Conservation (phyloP, 1,140 invertebrate genomes). For the Ganaspis sp. region DNA sequence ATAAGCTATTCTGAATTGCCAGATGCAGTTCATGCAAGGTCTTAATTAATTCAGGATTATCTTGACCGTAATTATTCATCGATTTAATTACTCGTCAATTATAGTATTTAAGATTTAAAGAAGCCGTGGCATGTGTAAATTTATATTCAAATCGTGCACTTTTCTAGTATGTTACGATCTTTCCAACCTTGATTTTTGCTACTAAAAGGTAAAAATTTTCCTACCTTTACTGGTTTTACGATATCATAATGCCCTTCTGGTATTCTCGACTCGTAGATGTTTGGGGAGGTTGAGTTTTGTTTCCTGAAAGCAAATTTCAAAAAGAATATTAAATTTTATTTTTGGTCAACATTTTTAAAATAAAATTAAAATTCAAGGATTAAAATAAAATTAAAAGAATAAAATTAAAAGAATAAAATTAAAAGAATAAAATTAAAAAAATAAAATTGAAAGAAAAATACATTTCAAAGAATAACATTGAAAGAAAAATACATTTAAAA, state of each 20-base stretch:
- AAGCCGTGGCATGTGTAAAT: background rate
- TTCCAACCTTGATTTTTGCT: background rate
- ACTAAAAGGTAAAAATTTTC: conserved; percentile 45
- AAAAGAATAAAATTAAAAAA: background rate
- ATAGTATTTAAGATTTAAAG: background rate
- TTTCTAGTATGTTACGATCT: background rate
- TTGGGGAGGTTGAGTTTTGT: conserved; percentile 68
- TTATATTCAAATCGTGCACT: conserved; percentile 3
- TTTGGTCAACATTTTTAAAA: too few species aligned
- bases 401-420: too few species aligned
- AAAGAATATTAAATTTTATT: background rate
- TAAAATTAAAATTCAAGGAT: too few species aligned
- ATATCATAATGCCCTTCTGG: conserved; percentile 75
- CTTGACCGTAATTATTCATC: conserved; percentile 4
- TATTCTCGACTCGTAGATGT: conserved; percentile 68
- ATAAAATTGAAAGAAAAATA: too few species aligned
- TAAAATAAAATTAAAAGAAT: too few species aligned
- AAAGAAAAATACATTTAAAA: background rate
- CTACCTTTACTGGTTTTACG: conserved; percentile 74
- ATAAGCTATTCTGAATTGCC: background rate
- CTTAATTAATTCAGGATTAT: conserved; percentile 21
- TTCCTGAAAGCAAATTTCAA: conserved; percentile 59
- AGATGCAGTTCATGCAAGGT: background rate
- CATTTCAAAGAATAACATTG: background rate
- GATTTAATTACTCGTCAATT: conserved; percentile 4